Evolutionary conservation across 2,113 vertebrate species (phyloP), one percentile per base, ranked within the genome.

Genomic region (Sisor rabdophorus): DNA sequence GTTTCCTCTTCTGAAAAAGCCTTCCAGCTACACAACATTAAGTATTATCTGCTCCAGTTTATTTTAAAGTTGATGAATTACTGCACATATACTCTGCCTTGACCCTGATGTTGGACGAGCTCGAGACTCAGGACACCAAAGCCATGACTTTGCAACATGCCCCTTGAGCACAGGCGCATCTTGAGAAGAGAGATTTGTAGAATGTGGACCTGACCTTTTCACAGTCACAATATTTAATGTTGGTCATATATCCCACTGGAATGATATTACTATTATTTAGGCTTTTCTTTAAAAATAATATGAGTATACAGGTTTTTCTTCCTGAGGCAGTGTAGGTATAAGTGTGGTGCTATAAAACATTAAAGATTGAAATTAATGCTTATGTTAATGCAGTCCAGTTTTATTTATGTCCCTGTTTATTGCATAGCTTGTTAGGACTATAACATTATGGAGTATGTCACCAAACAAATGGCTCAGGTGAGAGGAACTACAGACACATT

Each of bases 351-450:
- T 52, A 50, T 68, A 68, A 67, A 48, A 11, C 36, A 67, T 22
- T 61, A 64, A 63, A 44, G 19, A 12, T 40, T 48, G 64, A 47
- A 17, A 13, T 67, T 67, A 26, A 7, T 17, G 44, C 64, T 40
- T 48, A 48, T 68, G 24, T 28, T 19, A n/a, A n/a, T n/a, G n/a
- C 44, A 12, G 24, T 50, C 22, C 47, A 28, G 47, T 40, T 68
- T 67, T 28, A 68, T 68, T 68, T 68, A 68, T 68, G 47, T 68
- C 24, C 65, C 24, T 16, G 3, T 28, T 50, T 50, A 77, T 80
- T 77, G 48, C 67, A 54, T 64, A 59, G 63, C 71, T 75, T 63
- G 47, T 30, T 19, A 71, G 55, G 65, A 78, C 32, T 80, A 76
- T 48, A 48, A 80, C 70, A 75, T 56, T 32, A 15, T 47, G 20